Conservation (phyloP, 2,888 invertebrate species). For the Cerastoderma edule region DNA sequence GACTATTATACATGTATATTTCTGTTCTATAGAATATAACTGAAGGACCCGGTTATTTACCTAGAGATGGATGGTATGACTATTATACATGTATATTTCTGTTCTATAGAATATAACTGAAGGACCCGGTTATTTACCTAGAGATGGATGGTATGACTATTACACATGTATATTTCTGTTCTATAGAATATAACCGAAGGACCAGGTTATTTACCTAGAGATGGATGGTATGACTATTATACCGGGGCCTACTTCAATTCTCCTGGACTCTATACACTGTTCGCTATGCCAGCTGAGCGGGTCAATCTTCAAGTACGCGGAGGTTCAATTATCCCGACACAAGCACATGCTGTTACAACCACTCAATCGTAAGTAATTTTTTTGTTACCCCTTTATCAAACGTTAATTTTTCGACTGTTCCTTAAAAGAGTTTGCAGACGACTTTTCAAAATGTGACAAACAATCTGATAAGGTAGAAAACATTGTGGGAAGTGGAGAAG, state of each 20-base stretch:
- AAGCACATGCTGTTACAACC: constrained; percentile 87
- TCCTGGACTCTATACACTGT: constrained; percentile 82
- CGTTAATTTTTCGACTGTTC: not conserved
- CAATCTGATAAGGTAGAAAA: too few species aligned
- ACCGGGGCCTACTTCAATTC: constrained; percentile 57
- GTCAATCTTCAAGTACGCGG: constrained; percentile 89
- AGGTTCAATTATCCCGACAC: constrained; percentile 88
- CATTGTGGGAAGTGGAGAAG: constrained; percentile 3
- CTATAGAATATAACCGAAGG: constrained; percentile 62
- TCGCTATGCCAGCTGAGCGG: constrained; percentile 87
- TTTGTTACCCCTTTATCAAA: not conserved
- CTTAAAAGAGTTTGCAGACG: not conserved
- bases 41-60: too few species aligned
- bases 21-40: too few species aligned
- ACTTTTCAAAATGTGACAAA: too few species aligned
- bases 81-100: too few species aligned
- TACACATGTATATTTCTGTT: too few species aligned
- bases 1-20: too few species aligned
- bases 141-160: too few species aligned
- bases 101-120: too few species aligned
- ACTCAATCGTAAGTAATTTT: constrained; percentile 77
- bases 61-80: too few species aligned
- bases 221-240: constrained; percentile 78
- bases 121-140: too few species aligned
- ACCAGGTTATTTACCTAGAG: constrained; percentile 76